Conservation (phyloP, 2,888 invertebrate species). For the Mesorhabditis belari region DNA sequence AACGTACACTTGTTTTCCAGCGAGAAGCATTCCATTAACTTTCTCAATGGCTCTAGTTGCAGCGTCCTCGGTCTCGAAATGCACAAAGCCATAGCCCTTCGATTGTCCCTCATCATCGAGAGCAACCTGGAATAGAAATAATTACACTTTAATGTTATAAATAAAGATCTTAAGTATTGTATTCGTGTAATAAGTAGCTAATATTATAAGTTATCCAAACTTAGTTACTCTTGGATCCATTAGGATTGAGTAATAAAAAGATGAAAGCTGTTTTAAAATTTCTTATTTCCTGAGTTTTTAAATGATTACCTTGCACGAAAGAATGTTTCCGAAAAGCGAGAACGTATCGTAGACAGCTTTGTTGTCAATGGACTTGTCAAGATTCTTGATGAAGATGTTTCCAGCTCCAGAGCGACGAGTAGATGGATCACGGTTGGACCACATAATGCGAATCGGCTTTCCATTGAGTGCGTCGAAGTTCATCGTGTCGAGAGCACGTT, state of each 20-base stretch:
- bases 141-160: no score
- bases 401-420: conserved; percentile 95
- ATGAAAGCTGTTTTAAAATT: no score
- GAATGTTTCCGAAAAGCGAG: conserved; percentile 94
- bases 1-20: conserved; percentile 81
- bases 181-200: no score
- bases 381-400: conserved; percentile 97
- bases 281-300: not conserved
- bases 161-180: no score
- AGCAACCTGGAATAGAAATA: no score
- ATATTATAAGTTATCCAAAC: no score
- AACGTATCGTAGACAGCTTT: conserved; percentile 99
- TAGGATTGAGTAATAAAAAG: not conserved
- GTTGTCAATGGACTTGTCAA: conserved; percentile 96
- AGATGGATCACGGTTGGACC: conserved; percentile 84
- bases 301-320: conserved; percentile 88
- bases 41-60: conserved; percentile 82
- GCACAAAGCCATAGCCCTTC: conserved; percentile 57
- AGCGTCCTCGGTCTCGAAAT: conserved; percentile 51
- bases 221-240: conserved; percentile 27
- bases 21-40: conserved; percentile 96
- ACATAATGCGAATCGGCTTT: conserved; percentile 98
- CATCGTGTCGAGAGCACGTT: conserved; percentile 97
- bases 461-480: conserved; percentile 96
- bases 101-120: conserved; percentile 57